These are phyloP conservation scores for Synchiropus splendidus DNA, from an alignment of 2,113 vertebrate species.

Conservation along the genomic window DNA sequence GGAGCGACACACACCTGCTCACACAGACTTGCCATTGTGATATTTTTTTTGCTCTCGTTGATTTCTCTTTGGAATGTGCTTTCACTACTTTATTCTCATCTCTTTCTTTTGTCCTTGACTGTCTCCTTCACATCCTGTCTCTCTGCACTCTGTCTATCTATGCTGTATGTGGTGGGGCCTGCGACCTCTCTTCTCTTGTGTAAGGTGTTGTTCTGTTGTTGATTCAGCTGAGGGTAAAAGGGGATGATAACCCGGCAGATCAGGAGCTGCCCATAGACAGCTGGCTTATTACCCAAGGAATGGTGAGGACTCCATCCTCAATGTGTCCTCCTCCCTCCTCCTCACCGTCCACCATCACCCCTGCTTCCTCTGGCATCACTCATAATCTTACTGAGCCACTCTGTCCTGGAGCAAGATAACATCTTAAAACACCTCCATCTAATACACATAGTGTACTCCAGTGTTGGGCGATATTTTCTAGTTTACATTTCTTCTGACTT, in stretches of 20 bases:
- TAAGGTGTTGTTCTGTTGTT: constrained; percentile 75
- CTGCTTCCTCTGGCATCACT: constrained; percentile 14
- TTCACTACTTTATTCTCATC: constrained; percentile 11
- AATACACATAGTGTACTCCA: constrained; percentile 12
- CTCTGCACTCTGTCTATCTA: constrained; percentile 60
- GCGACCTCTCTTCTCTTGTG: constrained; percentile 65
- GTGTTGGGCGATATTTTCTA: constrained; percentile 23
- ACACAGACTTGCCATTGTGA: too few species aligned
- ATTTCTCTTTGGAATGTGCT: constrained; percentile 18
- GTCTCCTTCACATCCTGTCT: constrained; percentile 16
- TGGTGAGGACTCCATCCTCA: constrained; percentile 87
- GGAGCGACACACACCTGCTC: too few species aligned
- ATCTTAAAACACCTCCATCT: constrained; percentile 3
- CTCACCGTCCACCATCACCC: constrained; percentile 16
- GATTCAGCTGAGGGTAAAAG: constrained; percentile 88
- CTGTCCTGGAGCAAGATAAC: constrained; percentile 8
- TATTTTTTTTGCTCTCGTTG: too few species aligned
- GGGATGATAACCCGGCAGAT: constrained; percentile 78
- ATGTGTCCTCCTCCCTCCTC: constrained; percentile 52
- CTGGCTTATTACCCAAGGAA: constrained; percentile 99
- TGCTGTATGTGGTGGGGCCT: constrained; percentile 49
- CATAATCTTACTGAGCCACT: constrained; percentile 24
- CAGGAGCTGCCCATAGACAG: constrained; percentile 97
- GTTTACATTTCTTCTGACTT: too few species aligned
- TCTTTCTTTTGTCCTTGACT: constrained; percentile 4